phyloP scores from a whole-genome alignment of 2,888 invertebrate genomes.

The Patella pellucida region DNA sequence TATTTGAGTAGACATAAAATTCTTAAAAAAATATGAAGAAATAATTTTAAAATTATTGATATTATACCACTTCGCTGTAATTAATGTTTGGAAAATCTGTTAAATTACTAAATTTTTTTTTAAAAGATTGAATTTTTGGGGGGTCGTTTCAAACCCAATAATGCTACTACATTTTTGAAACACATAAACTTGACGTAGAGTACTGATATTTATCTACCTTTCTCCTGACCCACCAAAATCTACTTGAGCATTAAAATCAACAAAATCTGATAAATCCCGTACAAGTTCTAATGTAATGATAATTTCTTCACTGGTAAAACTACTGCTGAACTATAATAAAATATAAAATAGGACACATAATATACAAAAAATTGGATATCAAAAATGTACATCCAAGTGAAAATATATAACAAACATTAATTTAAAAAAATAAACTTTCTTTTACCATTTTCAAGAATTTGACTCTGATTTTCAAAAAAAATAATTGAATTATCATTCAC shows the following conservation, averaged over 20 bases:
- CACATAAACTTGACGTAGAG: no score
- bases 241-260: slow-evolving; percentile 78
- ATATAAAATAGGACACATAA: background rate
- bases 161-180: no score
- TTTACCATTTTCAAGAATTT: background rate
- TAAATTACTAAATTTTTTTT: no score
- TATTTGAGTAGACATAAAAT: no score
- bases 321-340: slow-evolving; percentile 77
- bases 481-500: no score
- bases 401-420: background rate
- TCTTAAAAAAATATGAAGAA: no score
- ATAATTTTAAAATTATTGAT: no score
- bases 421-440: background rate
- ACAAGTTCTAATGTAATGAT: slow-evolving; percentile 82
- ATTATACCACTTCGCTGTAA: no score
- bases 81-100: no score
- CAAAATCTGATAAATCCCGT: slow-evolving; percentile 81
- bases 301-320: slow-evolving; percentile 80
- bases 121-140: no score
- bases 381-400: background rate
- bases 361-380: background rate
- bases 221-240: slow-evolving; percentile 57
- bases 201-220: slow-evolving; percentile 43
- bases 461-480: no score
- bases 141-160: no score